These are phyloP conservation scores for Fregetta grallaria DNA, from an alignment of 2,113 vertebrate species.

Conservation along the genomic window DNA sequence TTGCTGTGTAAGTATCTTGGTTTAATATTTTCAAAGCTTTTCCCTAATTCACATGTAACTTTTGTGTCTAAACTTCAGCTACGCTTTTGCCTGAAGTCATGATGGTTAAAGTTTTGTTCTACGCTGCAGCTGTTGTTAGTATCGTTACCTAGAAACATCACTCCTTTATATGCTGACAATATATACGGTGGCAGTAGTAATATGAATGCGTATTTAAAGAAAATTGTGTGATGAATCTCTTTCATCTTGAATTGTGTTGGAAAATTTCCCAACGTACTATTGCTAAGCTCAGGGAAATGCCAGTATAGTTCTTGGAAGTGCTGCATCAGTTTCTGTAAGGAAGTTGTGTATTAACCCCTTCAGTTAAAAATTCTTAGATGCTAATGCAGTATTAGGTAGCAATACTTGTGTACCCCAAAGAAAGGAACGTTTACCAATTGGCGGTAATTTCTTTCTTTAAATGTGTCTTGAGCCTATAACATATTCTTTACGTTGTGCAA, in stretches of 20 bases:
- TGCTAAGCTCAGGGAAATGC: slow-evolving; percentile 1
- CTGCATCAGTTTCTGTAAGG: neutral
- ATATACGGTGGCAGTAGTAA: neutral
- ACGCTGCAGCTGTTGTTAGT: neutral
- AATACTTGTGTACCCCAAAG: neutral
- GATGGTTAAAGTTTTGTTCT: neutral
- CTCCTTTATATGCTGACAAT: neutral
- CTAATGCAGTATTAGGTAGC: neutral
- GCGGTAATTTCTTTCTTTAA: neutral
- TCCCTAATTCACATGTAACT: neutral
- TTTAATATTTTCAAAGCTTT: neutral
- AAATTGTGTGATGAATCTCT: neutral
- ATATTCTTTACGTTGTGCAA: neutral
- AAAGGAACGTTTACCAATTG: neutral
- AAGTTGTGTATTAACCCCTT: neutral
- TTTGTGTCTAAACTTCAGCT: neutral
- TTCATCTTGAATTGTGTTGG: slow-evolving; percentile 35
- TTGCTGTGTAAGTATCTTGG: neutral
- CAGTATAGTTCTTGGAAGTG: slow-evolving; percentile 3
- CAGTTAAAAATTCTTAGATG: neutral
- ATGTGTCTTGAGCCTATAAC: neutral
- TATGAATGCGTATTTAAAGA: neutral
- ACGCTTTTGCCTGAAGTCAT: neutral
- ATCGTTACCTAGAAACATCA: neutral
- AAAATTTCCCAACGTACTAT: neutral